Base-by-base conservation (phyloP, 2,888 invertebrate genomes). In the Leptodirus hochenwartii region DNA sequence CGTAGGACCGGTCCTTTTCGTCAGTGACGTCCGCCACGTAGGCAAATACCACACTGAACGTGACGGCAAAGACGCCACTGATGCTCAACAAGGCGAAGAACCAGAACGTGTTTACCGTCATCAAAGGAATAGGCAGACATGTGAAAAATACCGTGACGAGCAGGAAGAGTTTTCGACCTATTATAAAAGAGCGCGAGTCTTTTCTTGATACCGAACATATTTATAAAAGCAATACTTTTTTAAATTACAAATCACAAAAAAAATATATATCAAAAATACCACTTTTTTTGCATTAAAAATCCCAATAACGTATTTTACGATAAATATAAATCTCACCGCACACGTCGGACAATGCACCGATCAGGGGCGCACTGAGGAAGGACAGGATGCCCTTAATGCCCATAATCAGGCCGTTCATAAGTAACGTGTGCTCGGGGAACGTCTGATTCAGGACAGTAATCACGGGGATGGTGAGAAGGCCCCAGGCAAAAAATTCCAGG, bases 401-500 rank as follows among this genome's bases (percentile, higher is more conserved):
- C 76, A 98, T 90, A 50, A 99, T 95, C 43, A 98, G 67, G 36
- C 98, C 98, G 69, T 99, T 99, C 91, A 98, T 95, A 35, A 95
- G 68, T 62, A 98, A 96, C 50, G 95, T 98, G 58, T 98, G 95
- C 57, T 91, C 82, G 40, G 96, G 96, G 62, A 98, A 98, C 34
- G 96, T 96, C 46, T 80, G 82, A 59, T 96, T 95, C 42, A 99
- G 66, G 55, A 78, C 78, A 41, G 69, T 63, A 53, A 98, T 98
- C 50, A 96, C 84, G 34, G 98, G 96, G 71, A 93, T 88, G 39
- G 96, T 98, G 40, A 98, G 70, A 42, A 98, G 69, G 31, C 98
- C 98, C 96, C 98, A 98, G 42, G 96, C 91, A 63, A 98, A 99
- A 63, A 96, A 99, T 64, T 99, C 98, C 59, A 98, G 66, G 66